phyloP scores from a whole-genome alignment of 92 coral and sea anemone species.

The Palythoa grandis region DNA sequence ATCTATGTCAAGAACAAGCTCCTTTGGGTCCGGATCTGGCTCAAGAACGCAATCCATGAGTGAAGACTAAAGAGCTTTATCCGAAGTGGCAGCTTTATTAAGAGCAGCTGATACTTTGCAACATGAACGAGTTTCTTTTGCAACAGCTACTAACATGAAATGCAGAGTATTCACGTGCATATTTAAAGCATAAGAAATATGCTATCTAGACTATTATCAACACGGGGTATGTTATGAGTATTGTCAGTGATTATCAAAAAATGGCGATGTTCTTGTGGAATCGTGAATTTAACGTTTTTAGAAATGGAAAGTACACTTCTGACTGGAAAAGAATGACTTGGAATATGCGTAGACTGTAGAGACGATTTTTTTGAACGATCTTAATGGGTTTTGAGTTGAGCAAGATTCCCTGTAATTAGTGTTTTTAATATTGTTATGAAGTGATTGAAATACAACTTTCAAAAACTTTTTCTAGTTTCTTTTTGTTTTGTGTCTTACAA shows the following conservation, averaged over 20 bases:
- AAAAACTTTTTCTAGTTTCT: not conserved
- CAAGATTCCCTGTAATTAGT: not conserved
- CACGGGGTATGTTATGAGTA: not conserved
- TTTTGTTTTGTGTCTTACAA: not conserved
- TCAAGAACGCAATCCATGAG: slow-evolving; percentile 71
- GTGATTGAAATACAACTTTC: slow-evolving; percentile 10
- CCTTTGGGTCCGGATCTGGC: slow-evolving; percentile 78
- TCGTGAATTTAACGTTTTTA: slow-evolving; percentile 10
- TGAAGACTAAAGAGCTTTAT: slow-evolving; percentile 52
- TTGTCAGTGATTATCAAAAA: slow-evolving; percentile 1
- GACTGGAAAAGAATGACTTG: not conserved
- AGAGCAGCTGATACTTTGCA: not conserved
- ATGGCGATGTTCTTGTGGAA: not conserved
- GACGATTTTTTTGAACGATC: not conserved
- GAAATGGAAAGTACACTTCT: not conserved
- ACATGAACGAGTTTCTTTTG: not conserved
- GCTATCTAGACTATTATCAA: slow-evolving; percentile 13
- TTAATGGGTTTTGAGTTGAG: not conserved
- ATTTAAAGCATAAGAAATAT: not conserved
- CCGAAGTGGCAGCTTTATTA: not conserved
- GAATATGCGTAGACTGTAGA: not conserved
- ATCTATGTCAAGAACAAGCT: slow-evolving; percentile 94
- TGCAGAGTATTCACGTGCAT: not conserved
- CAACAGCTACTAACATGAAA: not conserved
- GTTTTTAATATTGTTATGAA: not conserved